Evolutionary conservation across 2,113 vertebrate species (phyloP), one percentile per base, ranked within the genome.

Genomic region (Acrocephalus arundinaceus): DNA sequence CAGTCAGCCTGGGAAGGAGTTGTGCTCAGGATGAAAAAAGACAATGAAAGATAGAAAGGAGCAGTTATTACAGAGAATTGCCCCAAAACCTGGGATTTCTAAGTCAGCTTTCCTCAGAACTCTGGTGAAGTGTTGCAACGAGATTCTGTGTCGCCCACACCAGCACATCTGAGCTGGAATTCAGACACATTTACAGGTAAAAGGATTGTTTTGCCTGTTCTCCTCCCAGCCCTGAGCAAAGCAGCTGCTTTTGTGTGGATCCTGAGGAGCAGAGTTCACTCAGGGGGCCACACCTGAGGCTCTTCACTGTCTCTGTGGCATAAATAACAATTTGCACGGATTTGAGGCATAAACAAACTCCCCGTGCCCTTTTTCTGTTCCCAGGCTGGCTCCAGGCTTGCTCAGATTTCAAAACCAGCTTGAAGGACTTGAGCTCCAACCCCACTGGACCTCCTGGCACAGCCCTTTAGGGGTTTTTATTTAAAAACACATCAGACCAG

Each of bases 221-320:
- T 65, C 46, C 15, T 58, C 4, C 6, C 0, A 2, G 65, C 83
- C 49, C 22, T 4, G 70, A 59, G 71, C 2, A 1, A 33, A 74
- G 45, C 71, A 59, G 65, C 70, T 35, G 49, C 10, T 22, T 54
- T 41, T 33, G 14, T 31, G 19, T 13, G 15, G 19, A 1, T 37
- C 27, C 24, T 13, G 28, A 4, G 6, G 41, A 61, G 84, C 4
- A 16, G 51, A 24, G 30, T 10, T 81, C 57, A n/a, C 7, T 2
- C 2, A 15, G 33, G 7, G 52, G 35, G 6, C 31, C 46, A 17
- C 43, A 39, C 46, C 24, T 2, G 20, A 10, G 71, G 83, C 57
- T 41, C 23, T 10, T 33, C 4, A 2, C 12, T 10, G 41, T 35
- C 58, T 45, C 72, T 39, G 1, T 11, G 41, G n/a, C 31, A 21